Evolutionary conservation across 2,113 vertebrate species (phyloP), one percentile per base, ranked within the genome.

Genomic region (Cercopithecus mona): DNA sequence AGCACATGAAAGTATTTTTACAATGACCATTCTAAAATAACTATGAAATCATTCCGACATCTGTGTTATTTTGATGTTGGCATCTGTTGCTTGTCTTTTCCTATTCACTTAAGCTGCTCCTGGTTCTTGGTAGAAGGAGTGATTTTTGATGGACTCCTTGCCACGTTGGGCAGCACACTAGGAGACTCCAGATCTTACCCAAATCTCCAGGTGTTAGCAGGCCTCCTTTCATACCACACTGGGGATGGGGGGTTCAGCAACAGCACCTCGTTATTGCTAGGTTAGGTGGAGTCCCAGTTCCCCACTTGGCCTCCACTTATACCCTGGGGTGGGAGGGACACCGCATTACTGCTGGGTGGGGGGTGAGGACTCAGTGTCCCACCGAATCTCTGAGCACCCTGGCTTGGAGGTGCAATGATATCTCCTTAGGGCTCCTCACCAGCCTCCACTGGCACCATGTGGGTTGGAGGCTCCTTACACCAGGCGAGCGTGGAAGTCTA

Each of bases 311-410:
- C 87, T 89, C 61, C 17, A 4, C 5, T 38, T 81, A 52, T 8
- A 35, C 20, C 30, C 38, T 73, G 68, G 59, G 25, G 3, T 1
- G 0, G 16, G 27, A n/a, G 73, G 18, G 23, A 13, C 11, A 11
- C 45, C 20, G 22, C 14, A 0, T n/a, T 22, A 6, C 8, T 81
- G 20, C 76, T 11, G 1, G 8, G 5, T 0, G 20, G 82, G 13
- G 9, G 9, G 4, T 20, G 80, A 64, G n/a, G 14, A 8, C 18
- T 79, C 48, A 8, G 55, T 32, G 38, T 73, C 55, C 27, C 43
- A 9, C 32, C 4, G 3, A 52, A 23, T 45, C 55, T 80, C 78
- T 52, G 48, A 30, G 20, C 11, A 38, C 32, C 4, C 7, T 6
- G 68, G 38, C 27, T 59, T 35, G 48, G 76, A 27, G 59, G 14